Evolutionary conservation across 2,113 vertebrate species (phyloP), one percentile per base, ranked within the genome.

Genomic region (Xiphophorus maculatus): DNA sequence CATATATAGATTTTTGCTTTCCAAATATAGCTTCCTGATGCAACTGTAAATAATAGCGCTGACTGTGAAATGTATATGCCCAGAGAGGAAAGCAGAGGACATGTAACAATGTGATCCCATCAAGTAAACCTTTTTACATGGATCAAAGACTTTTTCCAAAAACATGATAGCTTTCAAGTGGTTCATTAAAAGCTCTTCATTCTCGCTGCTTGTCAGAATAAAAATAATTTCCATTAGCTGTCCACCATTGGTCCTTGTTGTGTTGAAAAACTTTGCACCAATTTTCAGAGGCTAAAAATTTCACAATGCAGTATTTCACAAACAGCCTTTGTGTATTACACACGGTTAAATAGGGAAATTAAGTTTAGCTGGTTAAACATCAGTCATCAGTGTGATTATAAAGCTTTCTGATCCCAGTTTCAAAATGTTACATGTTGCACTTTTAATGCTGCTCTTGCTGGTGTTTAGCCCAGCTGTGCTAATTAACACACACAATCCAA

Each of bases 401-500:
- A 28, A 32, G 2, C 27, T 35, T 32, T 19, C 29, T 9, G 22
- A 32, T 28, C 2, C 8, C 32, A 17, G 15, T 4, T 27, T 51
- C 25, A 74, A 77, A 35, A 29, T 54, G 25, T 29, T 48, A 66
- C 30, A 60, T 19, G 1, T 11, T 51, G 33, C 30, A 60, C 22
- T 15, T 69, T 80, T 37, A 68, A 48, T 11, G 27, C 58, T 58
- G 35, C 28, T 73, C 29, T 44, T 58, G 66, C 33, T 25, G 40
- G 42, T 74, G 71, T 30, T 76, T 37, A 72, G 25, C 30, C 19
- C 37, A 66, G 54, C 33, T 13, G 3, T 58, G 33, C 51, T 64
- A 66, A 76, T 61, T 64, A 80, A 78, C n/a, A 70, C 33, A 13
- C 51, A 61, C 35, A 74, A 25, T 71, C 22, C 27, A 25, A 71